Conservation (phyloP, 2,888 invertebrate genomes). For the Cryptocheilus praepositus region DNA sequence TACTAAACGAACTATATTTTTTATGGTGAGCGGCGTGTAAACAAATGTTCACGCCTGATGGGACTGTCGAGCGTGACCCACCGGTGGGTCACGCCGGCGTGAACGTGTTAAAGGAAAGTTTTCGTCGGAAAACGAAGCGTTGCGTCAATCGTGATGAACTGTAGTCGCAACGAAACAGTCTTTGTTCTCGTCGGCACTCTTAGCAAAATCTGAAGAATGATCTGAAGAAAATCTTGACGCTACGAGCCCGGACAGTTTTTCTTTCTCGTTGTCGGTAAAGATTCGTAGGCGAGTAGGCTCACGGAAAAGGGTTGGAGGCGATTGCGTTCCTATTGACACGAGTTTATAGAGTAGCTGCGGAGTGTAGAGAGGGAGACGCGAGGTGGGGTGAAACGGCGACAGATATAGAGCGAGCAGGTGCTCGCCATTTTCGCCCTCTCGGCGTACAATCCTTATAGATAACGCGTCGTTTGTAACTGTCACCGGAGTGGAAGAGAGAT, state of each 20-base stretch:
- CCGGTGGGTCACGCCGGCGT: no score
- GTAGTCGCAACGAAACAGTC: no score
- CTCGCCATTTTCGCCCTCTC: constrained; percentile 67
- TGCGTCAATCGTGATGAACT: no score
- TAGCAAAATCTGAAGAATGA: no score
- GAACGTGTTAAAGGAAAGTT: no score
- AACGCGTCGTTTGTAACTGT: constrained; percentile 73
- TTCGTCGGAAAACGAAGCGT: no score
- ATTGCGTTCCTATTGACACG: constrained; percentile 63
- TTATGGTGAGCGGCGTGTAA: no score
- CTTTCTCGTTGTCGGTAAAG: not conserved
- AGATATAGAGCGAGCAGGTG: constrained; percentile 66
- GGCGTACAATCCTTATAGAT: constrained; percentile 69
- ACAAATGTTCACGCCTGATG: no score
- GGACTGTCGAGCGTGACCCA: no score
- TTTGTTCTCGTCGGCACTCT: not conserved
- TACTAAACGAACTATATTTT: no score
- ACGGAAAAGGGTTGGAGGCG: constrained; percentile 50
- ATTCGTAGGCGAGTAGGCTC: constrained; percentile 11
- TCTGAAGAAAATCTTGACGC: constrained; percentile 44
- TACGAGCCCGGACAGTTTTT: constrained; percentile 28
- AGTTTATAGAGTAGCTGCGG: constrained; percentile 55
- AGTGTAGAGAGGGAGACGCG: constrained; percentile 21
- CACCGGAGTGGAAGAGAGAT: constrained; percentile 56
- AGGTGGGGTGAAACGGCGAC: constrained; percentile 19